Base-by-base conservation (phyloP, 2,113 vertebrate genomes). In the Zapus hudsonius region DNA sequence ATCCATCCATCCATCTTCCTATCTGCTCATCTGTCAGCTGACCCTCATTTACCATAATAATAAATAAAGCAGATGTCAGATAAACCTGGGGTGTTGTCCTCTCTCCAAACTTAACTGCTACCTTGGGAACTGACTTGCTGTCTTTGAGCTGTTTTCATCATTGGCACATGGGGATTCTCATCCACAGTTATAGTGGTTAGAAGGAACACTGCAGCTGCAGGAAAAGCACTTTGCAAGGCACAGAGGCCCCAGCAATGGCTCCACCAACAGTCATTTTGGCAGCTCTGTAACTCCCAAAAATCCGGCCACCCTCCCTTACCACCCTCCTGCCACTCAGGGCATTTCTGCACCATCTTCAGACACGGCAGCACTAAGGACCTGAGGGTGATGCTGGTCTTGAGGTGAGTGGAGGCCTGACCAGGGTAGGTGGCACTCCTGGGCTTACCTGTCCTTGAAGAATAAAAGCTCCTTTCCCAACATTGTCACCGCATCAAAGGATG, bases 371-470 rank as follows among this genome's bases (percentile, higher is more conserved):
- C 25, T 11, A 7, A 38, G 38, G 23, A 22, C 15, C 2, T 44
- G 27, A 3, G 3, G 17, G 8, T 0, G 3, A 11, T 0, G 1
- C 1, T 40, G 4, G 36, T 15, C 42, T 81, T 19, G 42, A 4
- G 27, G 12, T 16, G n/a, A 25, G 15, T 55, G 4, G 27, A 31
- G 55, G 10, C 16, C 33, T 5, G 31, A 1, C 0, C 0, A 15
- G 69, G 22, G 5, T 1, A 5, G 44, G 36, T 19, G 75, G 10
- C 0, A 27, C 23, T 3, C 36, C 57, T 12, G 12, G 78, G 33
- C 89, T 98, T 93, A 97, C 95, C 96, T 42, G 13, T 96, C 96
- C 84, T 83, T 97, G 94, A 98, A 98, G 78, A 98, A 89, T 3
- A 98, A 36, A 20, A 97, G 95, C 81, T 97, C 95, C 95, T 97